Evolutionary conservation across 2,888 invertebrate genomes (phyloP), one percentile per base, ranked within the genome.

Genomic region (Chironomus riparius): DNA sequence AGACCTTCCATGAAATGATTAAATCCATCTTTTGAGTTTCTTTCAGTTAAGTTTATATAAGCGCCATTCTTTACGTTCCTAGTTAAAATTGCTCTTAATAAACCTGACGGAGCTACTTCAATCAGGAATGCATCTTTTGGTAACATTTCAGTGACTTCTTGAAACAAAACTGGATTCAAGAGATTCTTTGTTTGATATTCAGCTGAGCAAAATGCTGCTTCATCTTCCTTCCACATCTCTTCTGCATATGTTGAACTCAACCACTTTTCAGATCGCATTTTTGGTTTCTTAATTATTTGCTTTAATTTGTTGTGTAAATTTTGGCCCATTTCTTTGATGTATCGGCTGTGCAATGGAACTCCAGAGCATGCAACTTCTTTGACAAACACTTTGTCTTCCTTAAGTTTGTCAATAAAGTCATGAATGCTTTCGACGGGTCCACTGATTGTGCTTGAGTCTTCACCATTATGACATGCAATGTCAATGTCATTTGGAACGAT

Each of bases 181-280:
- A 94, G 85, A 82, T 95, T 96, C 81, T 94, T 94, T 0, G 92
- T 91, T 81, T 94, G 94, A 82, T 97, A 97, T 79, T 94, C 94
- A 2, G 96, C 92, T 0, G 94, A 94, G 86, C 70, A 83, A 2
- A 87, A 81, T 78, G 87, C 85, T 0, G 91, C 89, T 68, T 87
- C 84, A 0, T 88, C 83, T 0, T 88, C 86, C 76, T 87, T 86
- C 93, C 93, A 93, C 73, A 88, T 83, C 0, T 84, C 81, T 76
- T 86, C 85, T 0, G 91, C 90, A 3, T 93, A 86, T 0, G 94
- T 93, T 0, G 92, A 90, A 77, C 92, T 92, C 38, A 94, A 82
- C 95, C 95, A 95, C 76, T 89, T 88, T 0, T 85, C 81, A 0
- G 91, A 89, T 15, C 94, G 86, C 1, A 84, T 82, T 79, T 89